phyloP scores from a whole-genome alignment of 2,797 vertebrate genomes.

The Glyptemys insculpta region DNA sequence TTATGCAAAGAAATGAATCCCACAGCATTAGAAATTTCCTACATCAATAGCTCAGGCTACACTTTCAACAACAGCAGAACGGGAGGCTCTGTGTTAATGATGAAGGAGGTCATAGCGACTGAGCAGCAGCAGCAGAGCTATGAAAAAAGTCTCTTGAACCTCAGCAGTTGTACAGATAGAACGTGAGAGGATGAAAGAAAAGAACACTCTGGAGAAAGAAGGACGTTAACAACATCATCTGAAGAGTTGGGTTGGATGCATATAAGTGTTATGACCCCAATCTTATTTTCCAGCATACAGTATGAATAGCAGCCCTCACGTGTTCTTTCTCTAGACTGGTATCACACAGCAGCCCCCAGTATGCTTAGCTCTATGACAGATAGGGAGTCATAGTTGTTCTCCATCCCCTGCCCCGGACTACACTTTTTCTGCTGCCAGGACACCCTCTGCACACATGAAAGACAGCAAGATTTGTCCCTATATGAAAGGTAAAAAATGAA shows the following conservation, averaged over 20 bases:
- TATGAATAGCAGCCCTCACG: background rate
- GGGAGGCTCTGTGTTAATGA: background rate
- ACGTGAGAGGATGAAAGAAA: background rate
- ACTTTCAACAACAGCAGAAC: background rate
- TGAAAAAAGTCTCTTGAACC: background rate
- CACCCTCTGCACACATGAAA: fast-evolving
- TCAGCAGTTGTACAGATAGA: background rate
- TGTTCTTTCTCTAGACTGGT: background rate
- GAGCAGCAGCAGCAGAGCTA: background rate
- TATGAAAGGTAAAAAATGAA: background rate
- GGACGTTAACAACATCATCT: background rate
- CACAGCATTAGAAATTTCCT: background rate
- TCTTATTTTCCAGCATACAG: background rate
- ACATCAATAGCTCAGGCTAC: fast-evolving
- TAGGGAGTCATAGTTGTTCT: background rate
- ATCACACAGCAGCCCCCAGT: fast-evolving
- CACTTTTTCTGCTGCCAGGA: background rate
- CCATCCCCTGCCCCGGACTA: background rate
- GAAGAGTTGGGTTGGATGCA: background rate
- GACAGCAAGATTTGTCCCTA: fast-evolving
- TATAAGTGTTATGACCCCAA: background rate
- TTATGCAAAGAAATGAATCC: background rate
- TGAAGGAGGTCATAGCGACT: fast-evolving
- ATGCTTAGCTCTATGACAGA: fast-evolving
- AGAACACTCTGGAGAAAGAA: fast-evolving